Evolutionary conservation across 2,113 vertebrate genomes (phyloP).

Genomic region (Sciurus niger): DNA sequence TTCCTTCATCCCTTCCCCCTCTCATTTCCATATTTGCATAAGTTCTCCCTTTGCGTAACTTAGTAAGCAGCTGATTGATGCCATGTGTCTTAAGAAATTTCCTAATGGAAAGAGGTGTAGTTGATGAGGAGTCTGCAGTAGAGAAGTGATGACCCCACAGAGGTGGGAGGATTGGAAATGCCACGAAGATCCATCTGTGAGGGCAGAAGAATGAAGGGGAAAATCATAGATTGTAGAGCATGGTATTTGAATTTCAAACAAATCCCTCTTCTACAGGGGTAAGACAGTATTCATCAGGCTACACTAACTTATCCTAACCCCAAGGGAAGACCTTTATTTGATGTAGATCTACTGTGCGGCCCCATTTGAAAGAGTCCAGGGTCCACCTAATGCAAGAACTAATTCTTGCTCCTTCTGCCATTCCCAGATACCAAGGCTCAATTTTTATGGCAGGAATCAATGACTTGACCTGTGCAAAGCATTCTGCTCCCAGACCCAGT

Average conservation of each 20-base stretch:
- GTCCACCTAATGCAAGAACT: background rate
- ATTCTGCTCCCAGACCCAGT: background rate
- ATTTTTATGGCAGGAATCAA: background rate
- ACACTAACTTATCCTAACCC: background rate
- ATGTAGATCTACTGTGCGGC: background rate
- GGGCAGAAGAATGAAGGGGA: background rate
- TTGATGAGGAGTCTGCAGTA: conserved; percentile 48
- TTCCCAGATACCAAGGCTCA: background rate
- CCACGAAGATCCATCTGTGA: conserved; percentile 67
- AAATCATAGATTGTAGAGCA: background rate
- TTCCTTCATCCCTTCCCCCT: background rate
- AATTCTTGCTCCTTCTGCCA: background rate
- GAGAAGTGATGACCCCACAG: conserved; percentile 64
- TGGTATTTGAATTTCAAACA: background rate
- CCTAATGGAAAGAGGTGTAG: conserved; percentile 51
- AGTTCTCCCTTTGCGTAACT: background rate
- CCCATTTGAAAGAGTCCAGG: background rate
- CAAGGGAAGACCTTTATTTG: background rate
- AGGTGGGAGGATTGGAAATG: conserved; percentile 58
- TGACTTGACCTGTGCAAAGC: background rate
- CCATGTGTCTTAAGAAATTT: background rate
- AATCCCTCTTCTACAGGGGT: background rate
- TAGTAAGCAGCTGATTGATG: background rate
- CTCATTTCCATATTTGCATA: background rate
- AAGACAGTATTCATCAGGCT: background rate